Base-by-base conservation (phyloP, 2,797 vertebrate species). In the Cyclopterus lumpus region DNA sequence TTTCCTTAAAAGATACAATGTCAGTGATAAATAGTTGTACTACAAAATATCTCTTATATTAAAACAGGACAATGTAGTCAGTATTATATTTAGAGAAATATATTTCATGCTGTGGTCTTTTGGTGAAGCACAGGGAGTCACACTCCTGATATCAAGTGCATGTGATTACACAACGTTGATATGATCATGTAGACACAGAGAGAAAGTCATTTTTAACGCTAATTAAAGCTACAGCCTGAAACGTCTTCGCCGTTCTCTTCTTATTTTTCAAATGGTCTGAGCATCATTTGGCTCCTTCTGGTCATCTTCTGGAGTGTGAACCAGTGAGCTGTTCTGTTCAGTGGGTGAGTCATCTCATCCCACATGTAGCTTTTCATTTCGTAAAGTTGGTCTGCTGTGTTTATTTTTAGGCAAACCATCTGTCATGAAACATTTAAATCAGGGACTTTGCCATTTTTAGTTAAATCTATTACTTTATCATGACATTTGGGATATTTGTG, bases 361-460 rank as follows among this genome's bases (percentile, higher is more conserved):
- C 90, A 90, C 92, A 80, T 82, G 74, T 79, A 88, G 89, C 77
- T 82, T 79, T 80, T 78, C 60, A 75, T 91, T 88, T 86, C 76
- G 62, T 22, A 15, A 80, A 85, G 81, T 83, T 80, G 75, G 58
- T 75, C 75, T 73, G 73, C 78, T 74, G 59, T 38, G 38, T 82
- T 84, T 92, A 89, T 91, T 91, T 91, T 87, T 86, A 88, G 85
- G 15, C 51, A 22, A 83, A 71, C 87, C 89, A 90, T 92, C 90
- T 92, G 88, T 78, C 81, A 72, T 66, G 63, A 61, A 75, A 71
- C 44, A 38, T 66, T 30, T 1, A 75, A 77, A 80, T 77, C 34
- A 55, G 28, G 44, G 74, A 54, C 51, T 69, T 65, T 48, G 67
- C 53, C 67, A 78, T 86, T 75, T 59, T 16, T 38, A 32, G 24